phyloP scores from a whole-genome alignment of 1,140 invertebrate species.

The Carposina sasakii region DNA sequence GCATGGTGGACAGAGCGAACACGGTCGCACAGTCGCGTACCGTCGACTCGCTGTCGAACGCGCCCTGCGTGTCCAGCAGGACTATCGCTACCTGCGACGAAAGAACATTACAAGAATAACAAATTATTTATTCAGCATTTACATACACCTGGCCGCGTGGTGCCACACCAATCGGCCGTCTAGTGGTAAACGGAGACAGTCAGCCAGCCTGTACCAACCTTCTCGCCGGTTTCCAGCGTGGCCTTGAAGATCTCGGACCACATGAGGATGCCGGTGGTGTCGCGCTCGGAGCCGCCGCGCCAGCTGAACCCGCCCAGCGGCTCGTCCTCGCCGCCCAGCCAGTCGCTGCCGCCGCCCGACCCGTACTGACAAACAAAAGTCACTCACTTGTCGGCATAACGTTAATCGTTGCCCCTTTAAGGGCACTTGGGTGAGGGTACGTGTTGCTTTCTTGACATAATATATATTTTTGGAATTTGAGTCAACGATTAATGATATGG shows the following conservation, averaged over 20 bases:
- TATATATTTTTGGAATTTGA: too few relatives aligned
- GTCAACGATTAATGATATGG: too few relatives aligned
- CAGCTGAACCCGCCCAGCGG: conserved; percentile 88
- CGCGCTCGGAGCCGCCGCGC: conserved; percentile 91
- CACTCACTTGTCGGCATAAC: too few relatives aligned
- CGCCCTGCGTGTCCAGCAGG: conserved; percentile 96
- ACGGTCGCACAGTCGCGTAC: conserved; percentile 96
- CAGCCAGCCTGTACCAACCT: too few relatives aligned
- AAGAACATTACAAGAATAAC: background rate
- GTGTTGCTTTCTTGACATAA: too few relatives aligned
- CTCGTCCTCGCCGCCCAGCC: conserved; percentile 79
- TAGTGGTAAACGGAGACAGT: too few relatives aligned
- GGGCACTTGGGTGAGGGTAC: too few relatives aligned
- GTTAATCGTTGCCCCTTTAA: too few relatives aligned
- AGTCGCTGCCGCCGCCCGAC: conserved; percentile 73
- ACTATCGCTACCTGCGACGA: conserved; percentile 81
- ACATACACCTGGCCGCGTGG: too few relatives aligned
- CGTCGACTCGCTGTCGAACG: conserved; percentile 95
- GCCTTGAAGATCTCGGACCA: conserved; percentile 94
- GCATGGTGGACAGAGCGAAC: conserved; percentile 94
- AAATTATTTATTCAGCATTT: conserved; percentile 1
- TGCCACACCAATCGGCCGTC: too few relatives aligned
- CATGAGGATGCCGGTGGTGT: conserved; percentile 94
- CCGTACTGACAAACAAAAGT: conserved; percentile 65
- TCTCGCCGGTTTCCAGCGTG: conserved; percentile 80